Evolutionary conservation across 2,113 vertebrate species (phyloP).

Genomic region (Rhodinocichla rosea): DNA sequence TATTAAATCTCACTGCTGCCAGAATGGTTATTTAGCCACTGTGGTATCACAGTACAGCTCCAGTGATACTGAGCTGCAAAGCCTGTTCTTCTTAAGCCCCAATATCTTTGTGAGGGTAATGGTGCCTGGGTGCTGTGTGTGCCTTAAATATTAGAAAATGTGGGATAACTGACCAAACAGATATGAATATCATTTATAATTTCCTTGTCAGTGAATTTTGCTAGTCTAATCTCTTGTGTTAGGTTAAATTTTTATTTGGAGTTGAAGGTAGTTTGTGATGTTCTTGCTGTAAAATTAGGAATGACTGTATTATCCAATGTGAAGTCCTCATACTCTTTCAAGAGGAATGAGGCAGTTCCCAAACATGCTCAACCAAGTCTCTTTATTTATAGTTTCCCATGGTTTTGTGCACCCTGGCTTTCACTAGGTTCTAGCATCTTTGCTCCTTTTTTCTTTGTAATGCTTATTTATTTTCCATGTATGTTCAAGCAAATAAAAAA

Average conservation of each 20-base stretch:
- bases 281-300: not conserved
- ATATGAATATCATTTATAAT: not conserved
- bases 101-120: not conserved
- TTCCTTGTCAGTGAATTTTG: not conserved
- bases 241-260: not conserved
- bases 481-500: not conserved
- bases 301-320: not conserved
- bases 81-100: not conserved
- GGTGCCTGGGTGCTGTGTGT: not conserved
- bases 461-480: accelerated
- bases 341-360: not conserved
- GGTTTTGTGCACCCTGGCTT: not conserved
- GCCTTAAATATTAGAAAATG: not conserved
- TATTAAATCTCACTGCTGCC: not conserved
- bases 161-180: not conserved
- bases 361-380: not conserved
- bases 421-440: not conserved
- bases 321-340: not conserved
- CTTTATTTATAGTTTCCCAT: accelerated
- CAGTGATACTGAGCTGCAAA: not conserved
- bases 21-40: not conserved
- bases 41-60: not conserved
- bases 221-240: not conserved
- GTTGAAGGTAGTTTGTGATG: not conserved
- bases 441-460: not conserved